Base-by-base conservation (phyloP, 37 sponge, comb jelly and placozoan genomes). In the Ephydatia muelleri region DNA sequence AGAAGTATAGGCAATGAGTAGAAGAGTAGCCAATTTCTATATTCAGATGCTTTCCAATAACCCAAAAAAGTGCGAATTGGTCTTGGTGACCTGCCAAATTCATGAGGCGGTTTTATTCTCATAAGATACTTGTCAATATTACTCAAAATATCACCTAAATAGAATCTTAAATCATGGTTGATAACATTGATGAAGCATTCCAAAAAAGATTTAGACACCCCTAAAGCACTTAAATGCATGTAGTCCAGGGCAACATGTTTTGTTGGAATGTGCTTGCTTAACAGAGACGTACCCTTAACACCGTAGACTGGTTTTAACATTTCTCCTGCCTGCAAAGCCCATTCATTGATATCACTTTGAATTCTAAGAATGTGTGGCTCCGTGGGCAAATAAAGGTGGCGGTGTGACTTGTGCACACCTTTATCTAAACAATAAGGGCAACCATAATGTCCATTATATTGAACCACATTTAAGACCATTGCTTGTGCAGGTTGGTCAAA, bases 21-120 rank as follows among this genome's bases (percentile, higher is more conserved):
- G 33, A 28, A 48, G 11, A 78, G 65, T 27, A 78, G 65, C 49
- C 49, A 78, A 21, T 57, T 65, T 25, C 28, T 57, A 49, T 35
- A 78, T n/a, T 78, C 79, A 14, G 79, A 78, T 28, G 79, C 79
- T 27, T 78, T 78, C 79, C 79, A 78, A 21, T 47, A 40, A 13
- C 40, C 23, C 49, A 31, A 43, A 23, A 29, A 29, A 43, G 3
- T 3, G 40, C 29, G 16, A 57, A 78, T 78, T n/a, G 79, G 35
- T 49, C 57, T n/a, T 22, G 79, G 79, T 23, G 79, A 21, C n/a
- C 79, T 78, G 13, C 79, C 19, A 78, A 78, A 78, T 28, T 78
- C 79, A 26, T 78, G 65, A 26, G 79, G 79, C 0, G 79, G 65
- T 33, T 49, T 78, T 9, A 78, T 78, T 49, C 79, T 64, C 29